phyloP scores from a whole-genome alignment of 2,797 vertebrate species.

The Bufotes viridis region DNA sequence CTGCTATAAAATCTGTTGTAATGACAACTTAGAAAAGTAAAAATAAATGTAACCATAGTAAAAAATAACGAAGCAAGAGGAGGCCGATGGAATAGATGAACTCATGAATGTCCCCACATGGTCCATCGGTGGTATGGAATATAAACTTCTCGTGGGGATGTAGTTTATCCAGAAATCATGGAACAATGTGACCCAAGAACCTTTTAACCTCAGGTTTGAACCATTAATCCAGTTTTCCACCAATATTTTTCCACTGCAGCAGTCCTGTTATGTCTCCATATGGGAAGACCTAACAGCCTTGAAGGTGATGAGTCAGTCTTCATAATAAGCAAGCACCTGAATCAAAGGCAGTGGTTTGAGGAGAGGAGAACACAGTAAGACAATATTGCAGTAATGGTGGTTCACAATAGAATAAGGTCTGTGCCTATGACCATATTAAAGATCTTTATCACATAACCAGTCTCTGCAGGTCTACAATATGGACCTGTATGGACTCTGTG shows the following conservation, averaged over 20 bases:
- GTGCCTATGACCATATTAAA: neutral
- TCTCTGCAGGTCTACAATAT: too few species aligned
- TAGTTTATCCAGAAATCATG: neutral
- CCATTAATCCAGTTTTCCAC: neutral
- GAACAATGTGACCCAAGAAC: neutral
- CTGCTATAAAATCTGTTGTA: constrained; percentile 9
- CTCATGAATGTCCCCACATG: neutral
- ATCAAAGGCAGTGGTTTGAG: neutral
- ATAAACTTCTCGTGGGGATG: neutral
- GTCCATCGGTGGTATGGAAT: neutral
- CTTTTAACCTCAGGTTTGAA: neutral
- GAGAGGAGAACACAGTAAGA: neutral
- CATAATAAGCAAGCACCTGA: neutral
- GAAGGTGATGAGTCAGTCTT: neutral
- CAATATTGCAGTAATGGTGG: neutral
- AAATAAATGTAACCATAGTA: constrained; percentile 35
- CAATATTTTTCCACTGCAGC: neutral
- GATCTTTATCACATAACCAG: too few species aligned
- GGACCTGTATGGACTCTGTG: too few species aligned
- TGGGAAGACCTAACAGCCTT: neutral
- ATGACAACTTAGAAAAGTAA: constrained; percentile 30
- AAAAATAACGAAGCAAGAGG: neutral
- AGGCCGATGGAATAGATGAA: neutral
- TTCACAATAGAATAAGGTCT: neutral
- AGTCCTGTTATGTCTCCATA: neutral